Base-by-base conservation (phyloP, 92 coral and sea anemone genomes). In the Pocillopora meandrina region DNA sequence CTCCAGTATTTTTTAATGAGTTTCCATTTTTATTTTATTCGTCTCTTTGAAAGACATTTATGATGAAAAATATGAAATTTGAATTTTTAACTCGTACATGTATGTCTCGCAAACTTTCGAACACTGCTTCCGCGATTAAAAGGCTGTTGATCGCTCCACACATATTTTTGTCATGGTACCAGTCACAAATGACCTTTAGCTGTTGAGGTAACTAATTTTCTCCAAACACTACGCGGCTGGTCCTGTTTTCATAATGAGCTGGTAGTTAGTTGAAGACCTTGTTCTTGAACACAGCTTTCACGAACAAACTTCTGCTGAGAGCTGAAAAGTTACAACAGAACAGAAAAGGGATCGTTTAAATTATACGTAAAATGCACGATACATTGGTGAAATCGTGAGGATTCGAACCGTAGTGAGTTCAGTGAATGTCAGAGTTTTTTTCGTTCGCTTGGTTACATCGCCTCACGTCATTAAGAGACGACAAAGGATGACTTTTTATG, bases 131-230 rank as follows among this genome's bases (percentile, higher is more conserved):
- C 86, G 55, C 86, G 60, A 58, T 58, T 36, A 20, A 58, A 15
- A 12, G 19, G 61, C 80, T 83, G 80, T 83, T 83, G 86, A 83
- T 83, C 80, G 80, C 65, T 21, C 35, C 21, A 73, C 80, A 66
- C 86, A 83, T 83, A 73, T 83, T 75, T 83, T 49, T 23, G 31
- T 74, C 86, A 47, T 83, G 86, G 86, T 83, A 83, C 86, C 86
- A 3, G 86, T 56, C 16, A 5, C 26, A 16, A 10, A 66, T 71
- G 69, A 81, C 56, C 85, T 21, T 66, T 13, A 81, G 10, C 1
- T 71, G 21, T 71, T 14, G 85, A 35, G 77, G 85, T 81, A 74
- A 83, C 86, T 73, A 74, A 73, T 42, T 63, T 83, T 12, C 62
- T 63, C 74, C 23, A 9, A 63, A 65, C 86, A 73, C 79, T 72